Conservation (phyloP, 2,888 invertebrate species). For the Folsomia candida region DNA sequence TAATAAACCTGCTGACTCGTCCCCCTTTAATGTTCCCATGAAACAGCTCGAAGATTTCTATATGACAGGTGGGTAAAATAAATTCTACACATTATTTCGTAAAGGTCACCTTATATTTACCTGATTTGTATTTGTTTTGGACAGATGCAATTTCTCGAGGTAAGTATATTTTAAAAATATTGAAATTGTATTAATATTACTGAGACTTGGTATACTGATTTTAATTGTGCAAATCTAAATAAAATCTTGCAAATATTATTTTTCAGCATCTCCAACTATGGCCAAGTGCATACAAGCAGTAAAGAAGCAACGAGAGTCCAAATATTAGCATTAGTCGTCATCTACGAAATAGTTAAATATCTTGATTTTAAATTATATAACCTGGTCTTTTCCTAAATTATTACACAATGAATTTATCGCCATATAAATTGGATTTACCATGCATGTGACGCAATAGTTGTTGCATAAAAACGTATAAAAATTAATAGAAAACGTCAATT, state of each 20-base stretch:
- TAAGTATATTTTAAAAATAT: too few species aligned
- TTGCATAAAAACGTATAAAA: neutral
- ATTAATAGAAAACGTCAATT: neutral
- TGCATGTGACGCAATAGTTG: neutral
- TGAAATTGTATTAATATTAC: too few species aligned
- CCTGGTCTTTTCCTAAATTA: neutral
- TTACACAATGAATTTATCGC: neutral
- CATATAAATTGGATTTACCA: neutral
- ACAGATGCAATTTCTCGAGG: too few species aligned
- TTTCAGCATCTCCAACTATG: slow-evolving; percentile 96
- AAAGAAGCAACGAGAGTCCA: slow-evolving; percentile 63
- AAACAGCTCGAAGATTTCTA: slow-evolving; percentile 71
- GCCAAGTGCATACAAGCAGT: slow-evolving; percentile 95
- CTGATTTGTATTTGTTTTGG: too few species aligned
- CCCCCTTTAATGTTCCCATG: slow-evolving; percentile 68
- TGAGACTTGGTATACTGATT: too few species aligned
- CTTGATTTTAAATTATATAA: neutral
- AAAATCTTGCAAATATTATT: slow-evolving; percentile 72
- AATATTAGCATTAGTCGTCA: slow-evolving; percentile 51
- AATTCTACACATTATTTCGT: too few species aligned
- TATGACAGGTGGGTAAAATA: slow-evolving; percentile 83
- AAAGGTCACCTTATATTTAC: too few species aligned
- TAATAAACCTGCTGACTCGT: slow-evolving; percentile 55
- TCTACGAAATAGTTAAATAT: neutral
- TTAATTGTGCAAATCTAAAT: too few species aligned